A percentile compares a stretch with the other conserved stretches of the same genome.
Evolutionary conservation across 2,888 invertebrate species (phyloP).

Genomic region (Eilema griseolum): DNA sequence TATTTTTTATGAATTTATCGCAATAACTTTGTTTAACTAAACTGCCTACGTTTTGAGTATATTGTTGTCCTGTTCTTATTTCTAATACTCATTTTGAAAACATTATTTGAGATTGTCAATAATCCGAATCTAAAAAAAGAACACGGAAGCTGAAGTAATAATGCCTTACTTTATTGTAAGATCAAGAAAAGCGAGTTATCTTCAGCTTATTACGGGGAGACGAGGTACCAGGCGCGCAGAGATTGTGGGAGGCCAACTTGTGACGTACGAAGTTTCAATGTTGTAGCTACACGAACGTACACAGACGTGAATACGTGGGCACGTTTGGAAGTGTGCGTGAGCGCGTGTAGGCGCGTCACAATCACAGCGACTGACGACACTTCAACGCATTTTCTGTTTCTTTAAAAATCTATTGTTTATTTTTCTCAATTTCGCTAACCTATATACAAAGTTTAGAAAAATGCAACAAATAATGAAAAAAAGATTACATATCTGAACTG

Average conservation of each 20-base stretch:
- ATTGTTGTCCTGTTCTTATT: conserved; percentile 16
- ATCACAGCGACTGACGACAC: conserved; percentile 66
- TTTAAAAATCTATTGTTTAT: conserved; percentile 28
- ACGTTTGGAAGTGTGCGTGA: conserved; percentile 66
- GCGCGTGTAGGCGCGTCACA: conserved; percentile 76
- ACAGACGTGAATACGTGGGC: conserved; percentile 57
- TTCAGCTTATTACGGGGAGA: conserved; percentile 86
- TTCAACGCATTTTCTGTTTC: conserved; percentile 60
- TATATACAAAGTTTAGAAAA: background rate
- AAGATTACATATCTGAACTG: background rate
- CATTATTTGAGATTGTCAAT: conserved; percentile 23
- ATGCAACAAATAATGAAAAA: background rate
- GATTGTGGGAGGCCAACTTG: conserved; percentile 73
- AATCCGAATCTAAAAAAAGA: conserved; percentile 46
- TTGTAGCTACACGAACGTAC: conserved; percentile 61
- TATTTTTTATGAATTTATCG: conserved; percentile 1
- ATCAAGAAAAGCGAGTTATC: conserved; percentile 84
- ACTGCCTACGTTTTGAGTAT: background rate
- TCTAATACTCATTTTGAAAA: conserved; percentile 1
- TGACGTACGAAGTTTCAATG: conserved; percentile 77
- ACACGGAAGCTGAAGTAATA: conserved; percentile 74
- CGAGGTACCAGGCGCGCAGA: conserved; percentile 81
- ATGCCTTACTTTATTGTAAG: conserved; percentile 71
- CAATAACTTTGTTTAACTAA: background rate
- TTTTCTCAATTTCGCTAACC: conserved; percentile 3